Base-by-base conservation (phyloP, 2,797 vertebrate species). In the Spinus olivaceus region DNA sequence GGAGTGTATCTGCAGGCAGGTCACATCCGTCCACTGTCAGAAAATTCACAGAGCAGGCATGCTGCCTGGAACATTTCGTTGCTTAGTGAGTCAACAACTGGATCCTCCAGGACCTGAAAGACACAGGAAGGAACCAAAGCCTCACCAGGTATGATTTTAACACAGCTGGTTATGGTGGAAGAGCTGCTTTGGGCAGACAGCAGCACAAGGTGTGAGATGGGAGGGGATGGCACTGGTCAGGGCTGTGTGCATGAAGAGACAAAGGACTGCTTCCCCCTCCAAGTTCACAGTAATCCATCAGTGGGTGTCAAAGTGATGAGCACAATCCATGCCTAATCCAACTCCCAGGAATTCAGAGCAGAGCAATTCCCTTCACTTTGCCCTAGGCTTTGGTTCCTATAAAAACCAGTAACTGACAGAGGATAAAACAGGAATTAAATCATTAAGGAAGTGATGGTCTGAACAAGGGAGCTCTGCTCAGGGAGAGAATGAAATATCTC, bases 11-110 rank as follows among this genome's bases (percentile, higher is more conserved):
- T 49, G 73, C 57, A 64, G 71, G 57, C 28, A 22, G 61, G 47
- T 96, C 94, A 94, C 86, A 74, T 51, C 21, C 10, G 56, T 79
- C 50, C 20, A 2, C 88, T 9, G 0, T 61, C 14, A 30, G 94
- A 94, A 72, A 95, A 91, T 41, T 96, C 91, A 14, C 65, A 94
- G 42, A 96, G 92, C 76, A 96, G 73, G 63, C 42, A 47, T 0
- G 92, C 95, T 76, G 88, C 95, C 96, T 83, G 69, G 67, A 83
- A 74, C 0, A 13, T 70, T 12, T 96, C 90, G 0, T 1, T 25
- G 46, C 18, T 5, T 21, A 41, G 8, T 1, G 79, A 71, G 46
- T 60, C 73, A 50, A 35, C 59, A 71, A 0, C 53, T 18, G 90
- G 80, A 84, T 88, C 27, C 76, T 92, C 60, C 30, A 15, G 23